Percentiles rank a stretch among this genome's conserved stretches.
Evolutionary conservation across 2,888 invertebrate genomes (phyloP).

Genomic region (Clanis bilineata): DNA sequence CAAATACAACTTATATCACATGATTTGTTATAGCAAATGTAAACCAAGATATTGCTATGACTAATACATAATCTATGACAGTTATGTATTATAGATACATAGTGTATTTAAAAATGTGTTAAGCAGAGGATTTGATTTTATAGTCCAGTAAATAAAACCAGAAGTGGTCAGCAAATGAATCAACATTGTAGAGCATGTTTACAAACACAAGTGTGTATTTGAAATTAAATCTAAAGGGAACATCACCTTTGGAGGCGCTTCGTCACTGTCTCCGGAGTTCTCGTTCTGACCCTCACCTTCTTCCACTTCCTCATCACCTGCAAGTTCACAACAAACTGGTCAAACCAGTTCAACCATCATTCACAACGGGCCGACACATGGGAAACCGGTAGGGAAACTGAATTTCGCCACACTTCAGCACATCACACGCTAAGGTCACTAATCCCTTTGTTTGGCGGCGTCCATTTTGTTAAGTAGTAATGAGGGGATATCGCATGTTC

Average conservation of each 20-base stretch:
- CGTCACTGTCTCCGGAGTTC: slow-evolving; percentile 89
- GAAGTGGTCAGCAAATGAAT: slow-evolving; percentile 24
- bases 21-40: background rate
- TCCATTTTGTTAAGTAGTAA: slow-evolving; percentile 89
- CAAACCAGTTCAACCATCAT: slow-evolving; percentile 59
- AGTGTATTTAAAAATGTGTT: no score
- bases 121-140: no score
- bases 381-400: slow-evolving; percentile 46
- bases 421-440: slow-evolving; percentile 83
- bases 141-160: no score
- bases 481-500: slow-evolving; percentile 86
- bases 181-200: slow-evolving; percentile 30
- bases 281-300: slow-evolving; percentile 86
- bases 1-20: background rate
- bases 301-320: slow-evolving; percentile 87
- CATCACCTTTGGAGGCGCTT: slow-evolving; percentile 82
- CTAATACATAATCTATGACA: background rate
- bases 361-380: slow-evolving; percentile 48
- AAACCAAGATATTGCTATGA: background rate
- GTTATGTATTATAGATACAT: no score
- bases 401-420: slow-evolving; percentile 52
- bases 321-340: slow-evolving; percentile 70
- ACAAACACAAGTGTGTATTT: slow-evolving; percentile 3
- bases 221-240: slow-evolving; percentile 22
- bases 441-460: slow-evolving; percentile 89